Conservation (phyloP, 2,113 vertebrate species). For the Steatornis caripensis region DNA sequence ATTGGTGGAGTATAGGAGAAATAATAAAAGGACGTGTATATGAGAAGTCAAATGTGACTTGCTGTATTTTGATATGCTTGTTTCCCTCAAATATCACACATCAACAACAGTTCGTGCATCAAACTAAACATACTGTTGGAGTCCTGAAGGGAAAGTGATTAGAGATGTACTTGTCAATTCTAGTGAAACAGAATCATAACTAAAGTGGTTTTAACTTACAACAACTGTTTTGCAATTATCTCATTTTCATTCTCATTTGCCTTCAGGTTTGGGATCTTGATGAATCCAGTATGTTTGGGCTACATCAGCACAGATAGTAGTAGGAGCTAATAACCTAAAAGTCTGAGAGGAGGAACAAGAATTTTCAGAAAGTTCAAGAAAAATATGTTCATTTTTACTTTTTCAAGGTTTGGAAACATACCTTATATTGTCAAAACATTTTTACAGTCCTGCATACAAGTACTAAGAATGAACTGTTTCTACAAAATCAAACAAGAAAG, state of each 20-base stretch:
- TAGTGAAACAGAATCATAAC: not conserved
- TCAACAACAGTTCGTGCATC: not conserved
- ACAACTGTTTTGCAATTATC: not conserved
- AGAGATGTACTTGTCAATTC: not conserved
- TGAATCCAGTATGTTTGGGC: not conserved
- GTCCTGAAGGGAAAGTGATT: not conserved
- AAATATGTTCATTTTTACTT: not conserved
- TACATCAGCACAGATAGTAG: not conserved
- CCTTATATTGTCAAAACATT: not conserved
- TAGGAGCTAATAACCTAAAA: not conserved
- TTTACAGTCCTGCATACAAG: not conserved
- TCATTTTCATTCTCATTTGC: not conserved
- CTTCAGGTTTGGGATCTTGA: not conserved
- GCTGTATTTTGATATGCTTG: not conserved
- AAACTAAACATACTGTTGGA: not conserved
- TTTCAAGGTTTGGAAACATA: not conserved
- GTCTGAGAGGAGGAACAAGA: not conserved
- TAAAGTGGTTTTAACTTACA: not conserved
- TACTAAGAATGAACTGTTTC: not conserved
- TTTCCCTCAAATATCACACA: not conserved
- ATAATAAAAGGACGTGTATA: not conserved
- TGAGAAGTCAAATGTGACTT: not conserved
- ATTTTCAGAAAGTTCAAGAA: not conserved
- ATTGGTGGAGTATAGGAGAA: not conserved
- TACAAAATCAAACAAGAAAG: not conserved